A percentile compares a stretch with the other conserved stretches of the same genome.
phyloP scores from a whole-genome alignment of 2,113 vertebrate genomes.

The Corythoichthys intestinalis region DNA sequence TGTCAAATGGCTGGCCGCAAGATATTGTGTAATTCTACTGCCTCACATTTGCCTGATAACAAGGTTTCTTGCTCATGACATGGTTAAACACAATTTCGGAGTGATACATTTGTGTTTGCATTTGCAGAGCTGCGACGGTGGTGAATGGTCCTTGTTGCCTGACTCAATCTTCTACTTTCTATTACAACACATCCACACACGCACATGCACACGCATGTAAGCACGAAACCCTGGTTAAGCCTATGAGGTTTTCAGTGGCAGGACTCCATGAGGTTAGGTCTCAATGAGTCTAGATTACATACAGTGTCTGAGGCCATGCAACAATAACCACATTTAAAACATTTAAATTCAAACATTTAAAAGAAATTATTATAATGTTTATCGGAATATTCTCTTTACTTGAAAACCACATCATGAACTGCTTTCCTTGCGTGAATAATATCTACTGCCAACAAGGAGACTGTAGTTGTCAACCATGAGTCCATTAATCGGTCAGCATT shows the following conservation, averaged over 20 bases:
- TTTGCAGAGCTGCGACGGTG: conserved; percentile 36
- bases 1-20: not conserved
- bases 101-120: conserved; percentile 41
- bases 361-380: not conserved
- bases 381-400: too few relatives aligned
- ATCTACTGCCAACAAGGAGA: too few relatives aligned
- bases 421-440: too few relatives aligned
- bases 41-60: not conserved
- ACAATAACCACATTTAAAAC: conserved; percentile 32
- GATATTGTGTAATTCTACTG: not conserved
- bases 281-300: conserved; percentile 5
- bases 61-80: not conserved
- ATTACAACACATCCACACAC: conserved; percentile 14
- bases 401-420: too few relatives aligned
- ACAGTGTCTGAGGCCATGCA: conserved; percentile 26
- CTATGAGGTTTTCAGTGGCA: conserved; percentile 49
- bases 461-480: too few relatives aligned
- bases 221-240: conserved; percentile 26
- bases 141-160: conserved; percentile 32
- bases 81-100: conserved; percentile 13
- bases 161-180: conserved; percentile 9
- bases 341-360: conserved; percentile 34
- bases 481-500: too few relatives aligned
- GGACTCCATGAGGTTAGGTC: conserved; percentile 31
- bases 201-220: conserved; percentile 13